Conservation (phyloP, 2,113 vertebrate species). For the Macroglossus sobrinus region DNA sequence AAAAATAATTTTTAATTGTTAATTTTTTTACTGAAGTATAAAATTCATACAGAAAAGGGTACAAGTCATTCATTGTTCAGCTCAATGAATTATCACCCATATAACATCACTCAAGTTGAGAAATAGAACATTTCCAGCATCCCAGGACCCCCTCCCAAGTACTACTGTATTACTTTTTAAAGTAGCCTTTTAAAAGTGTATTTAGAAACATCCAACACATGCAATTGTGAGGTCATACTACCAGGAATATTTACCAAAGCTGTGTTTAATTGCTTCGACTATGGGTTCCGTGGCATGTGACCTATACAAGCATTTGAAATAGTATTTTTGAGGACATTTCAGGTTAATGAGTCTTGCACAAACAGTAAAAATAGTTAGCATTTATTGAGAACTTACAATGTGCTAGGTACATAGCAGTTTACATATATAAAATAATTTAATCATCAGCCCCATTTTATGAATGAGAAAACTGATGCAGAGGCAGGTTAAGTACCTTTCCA, state of each 20-base stretch:
- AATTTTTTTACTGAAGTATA: conserved; percentile 6
- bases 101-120: conserved; percentile 24
- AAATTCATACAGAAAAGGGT: background rate
- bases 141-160: conserved; percentile 44
- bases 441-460: background rate
- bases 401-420: background rate
- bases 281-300: conserved; percentile 33
- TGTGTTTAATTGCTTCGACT: conserved; percentile 54
- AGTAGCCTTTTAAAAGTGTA: conserved; percentile 51
- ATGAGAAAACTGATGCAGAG: conserved; percentile 63
- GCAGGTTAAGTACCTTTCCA: conserved; percentile 27
- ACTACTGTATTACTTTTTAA: conserved; percentile 63
- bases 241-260: conserved; percentile 60
- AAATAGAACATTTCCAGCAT: conserved; percentile 43
- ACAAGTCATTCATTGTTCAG: background rate
- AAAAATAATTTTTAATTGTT: background rate
- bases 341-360: background rate
- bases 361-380: background rate
- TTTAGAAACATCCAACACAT: conserved; percentile 59
- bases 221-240: conserved; percentile 51
- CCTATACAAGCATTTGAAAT: background rate
- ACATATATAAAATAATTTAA: conserved; percentile 28
- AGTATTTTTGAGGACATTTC: conserved; percentile 31
- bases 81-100: background rate
- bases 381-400: background rate